Evolutionary conservation across 2,888 invertebrate species (phyloP).

Genomic region (Drosophila mercatorum): DNA sequence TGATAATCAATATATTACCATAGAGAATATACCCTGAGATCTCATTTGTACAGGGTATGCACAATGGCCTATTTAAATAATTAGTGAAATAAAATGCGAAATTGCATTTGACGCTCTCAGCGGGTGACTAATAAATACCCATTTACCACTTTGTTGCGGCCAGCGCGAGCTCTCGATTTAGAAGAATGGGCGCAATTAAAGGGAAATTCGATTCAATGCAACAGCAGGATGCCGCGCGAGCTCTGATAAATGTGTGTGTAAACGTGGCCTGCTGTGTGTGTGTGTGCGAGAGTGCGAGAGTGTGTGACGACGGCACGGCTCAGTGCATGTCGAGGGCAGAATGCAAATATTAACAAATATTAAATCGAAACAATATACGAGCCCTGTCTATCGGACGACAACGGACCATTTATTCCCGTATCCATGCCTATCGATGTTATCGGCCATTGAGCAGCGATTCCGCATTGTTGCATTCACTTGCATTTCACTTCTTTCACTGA

Average conservation of each 20-base stretch:
- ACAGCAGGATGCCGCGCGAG: slow-evolving; percentile 24
- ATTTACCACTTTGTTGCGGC: slow-evolving; percentile 42
- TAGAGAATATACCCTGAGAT: not conserved
- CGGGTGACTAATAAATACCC: slow-evolving; percentile 50
- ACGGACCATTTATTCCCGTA: slow-evolving; percentile 3
- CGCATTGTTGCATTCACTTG: slow-evolving; percentile 14
- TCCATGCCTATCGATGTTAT: slow-evolving; percentile 23
- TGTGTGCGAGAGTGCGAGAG: slow-evolving; percentile 14
- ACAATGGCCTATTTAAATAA: slow-evolving; percentile 42
- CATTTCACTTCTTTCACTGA: not conserved
- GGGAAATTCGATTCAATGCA: slow-evolving; percentile 17
- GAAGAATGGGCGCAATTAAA: slow-evolving; percentile 12
- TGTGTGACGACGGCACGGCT: slow-evolving; percentile 33
- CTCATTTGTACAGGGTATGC: slow-evolving; percentile 12
- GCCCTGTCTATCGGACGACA: slow-evolving; percentile 1
- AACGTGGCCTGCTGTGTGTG: slow-evolving; percentile 41
- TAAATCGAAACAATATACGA: slow-evolving; percentile 37
- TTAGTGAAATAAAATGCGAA: slow-evolving; percentile 44
- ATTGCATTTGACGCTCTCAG: slow-evolving; percentile 37
- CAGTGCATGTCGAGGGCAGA: slow-evolving; percentile 33
- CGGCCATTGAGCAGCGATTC: slow-evolving; percentile 23
- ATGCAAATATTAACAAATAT: slow-evolving; percentile 74
- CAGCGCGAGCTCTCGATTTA: slow-evolving; percentile 1
- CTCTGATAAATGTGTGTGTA: slow-evolving; percentile 62
- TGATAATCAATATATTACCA: not conserved